These are phyloP conservation scores for Drosophila santomea DNA, from an alignment of 1,140 invertebrate genomes.

Conservation along the genomic window DNA sequence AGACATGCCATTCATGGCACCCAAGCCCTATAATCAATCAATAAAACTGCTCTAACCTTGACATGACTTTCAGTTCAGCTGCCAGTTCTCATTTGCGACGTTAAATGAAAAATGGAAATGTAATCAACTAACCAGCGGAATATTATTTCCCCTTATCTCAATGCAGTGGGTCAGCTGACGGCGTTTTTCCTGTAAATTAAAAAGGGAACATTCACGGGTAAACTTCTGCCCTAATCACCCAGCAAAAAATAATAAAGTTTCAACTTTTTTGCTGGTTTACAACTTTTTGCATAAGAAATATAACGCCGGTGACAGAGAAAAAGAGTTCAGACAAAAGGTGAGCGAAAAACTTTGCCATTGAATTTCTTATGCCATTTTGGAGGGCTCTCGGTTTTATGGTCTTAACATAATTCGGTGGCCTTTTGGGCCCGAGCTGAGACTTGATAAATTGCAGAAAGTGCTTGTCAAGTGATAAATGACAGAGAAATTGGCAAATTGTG, in stretches of 20 bases:
- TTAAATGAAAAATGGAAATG: constrained; percentile 34
- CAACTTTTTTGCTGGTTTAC: constrained; percentile 16
- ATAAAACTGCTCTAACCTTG: constrained; percentile 62
- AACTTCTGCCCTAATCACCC: constrained; percentile 32
- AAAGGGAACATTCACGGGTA: constrained; percentile 14
- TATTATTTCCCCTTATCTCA: constrained; percentile 11
- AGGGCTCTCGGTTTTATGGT: constrained; percentile 14
- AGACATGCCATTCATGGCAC: constrained; percentile 22
- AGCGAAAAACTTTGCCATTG: constrained; percentile 25
- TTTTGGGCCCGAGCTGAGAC: constrained; percentile 68
- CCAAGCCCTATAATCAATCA: constrained; percentile 40
- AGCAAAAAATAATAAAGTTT: constrained; percentile 38
- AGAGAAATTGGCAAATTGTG: constrained; percentile 73
- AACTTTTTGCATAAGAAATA: constrained; percentile 46
- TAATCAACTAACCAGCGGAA: constrained; percentile 16
- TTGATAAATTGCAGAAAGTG: constrained; percentile 73
- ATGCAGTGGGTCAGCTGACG: constrained; percentile 25
- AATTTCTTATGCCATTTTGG: constrained; percentile 30
- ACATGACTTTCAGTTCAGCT: constrained; percentile 56
- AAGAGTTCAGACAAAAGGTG: constrained; percentile 22
- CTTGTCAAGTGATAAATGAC: constrained; percentile 75
- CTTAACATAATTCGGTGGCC: constrained; percentile 58
- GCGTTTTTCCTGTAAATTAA: constrained; percentile 35
- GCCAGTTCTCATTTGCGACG: constrained; percentile 24
- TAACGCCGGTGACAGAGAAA: constrained; percentile 10